These are phyloP conservation scores for Uromys caudimaculatus DNA, from an alignment of 2,797 vertebrate genomes.

Conservation along the genomic window DNA sequence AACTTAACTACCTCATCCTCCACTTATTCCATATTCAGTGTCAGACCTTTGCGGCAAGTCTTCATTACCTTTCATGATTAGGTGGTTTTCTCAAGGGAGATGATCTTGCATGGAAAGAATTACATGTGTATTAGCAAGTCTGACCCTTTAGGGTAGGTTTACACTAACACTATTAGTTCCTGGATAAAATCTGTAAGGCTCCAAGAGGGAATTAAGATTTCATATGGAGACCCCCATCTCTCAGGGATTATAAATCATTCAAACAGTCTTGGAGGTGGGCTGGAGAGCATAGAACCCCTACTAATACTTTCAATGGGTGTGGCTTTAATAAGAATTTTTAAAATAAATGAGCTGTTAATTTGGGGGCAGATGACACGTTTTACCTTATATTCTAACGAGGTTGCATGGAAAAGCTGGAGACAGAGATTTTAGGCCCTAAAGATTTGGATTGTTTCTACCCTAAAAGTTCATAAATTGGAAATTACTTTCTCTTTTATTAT, in stretches of 20 bases:
- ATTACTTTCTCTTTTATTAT: constrained; percentile 38
- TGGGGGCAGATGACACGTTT: background rate
- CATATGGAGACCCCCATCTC: constrained; percentile 57
- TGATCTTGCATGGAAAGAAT: constrained; percentile 73
- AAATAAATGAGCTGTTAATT: constrained; percentile 34
- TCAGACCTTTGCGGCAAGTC: constrained; percentile 53
- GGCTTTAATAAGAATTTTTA: constrained; percentile 37
- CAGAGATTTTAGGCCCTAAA: background rate
- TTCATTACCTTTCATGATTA: constrained; percentile 74
- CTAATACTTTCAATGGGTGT: constrained; percentile 61
- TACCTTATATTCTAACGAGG: background rate
- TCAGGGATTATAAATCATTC: constrained; percentile 65
- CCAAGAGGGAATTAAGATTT: constrained; percentile 76
- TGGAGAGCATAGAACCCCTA: constrained; percentile 1
- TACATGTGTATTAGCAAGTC: constrained; percentile 78
- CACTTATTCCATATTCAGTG: constrained; percentile 61
- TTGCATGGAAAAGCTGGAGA: background rate
- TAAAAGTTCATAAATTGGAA: background rate
- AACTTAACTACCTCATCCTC: constrained; percentile 56
- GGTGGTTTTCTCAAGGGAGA: constrained; percentile 67
- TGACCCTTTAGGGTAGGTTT: constrained; percentile 76
- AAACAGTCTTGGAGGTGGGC: constrained; percentile 9
- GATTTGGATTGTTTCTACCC: background rate
- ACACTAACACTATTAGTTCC: constrained; percentile 73
- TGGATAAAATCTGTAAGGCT: constrained; percentile 68